These are phyloP conservation scores for Oryzias dopingdopingensis DNA, from an alignment of 2,797 vertebrate genomes.

Conservation along the genomic window DNA sequence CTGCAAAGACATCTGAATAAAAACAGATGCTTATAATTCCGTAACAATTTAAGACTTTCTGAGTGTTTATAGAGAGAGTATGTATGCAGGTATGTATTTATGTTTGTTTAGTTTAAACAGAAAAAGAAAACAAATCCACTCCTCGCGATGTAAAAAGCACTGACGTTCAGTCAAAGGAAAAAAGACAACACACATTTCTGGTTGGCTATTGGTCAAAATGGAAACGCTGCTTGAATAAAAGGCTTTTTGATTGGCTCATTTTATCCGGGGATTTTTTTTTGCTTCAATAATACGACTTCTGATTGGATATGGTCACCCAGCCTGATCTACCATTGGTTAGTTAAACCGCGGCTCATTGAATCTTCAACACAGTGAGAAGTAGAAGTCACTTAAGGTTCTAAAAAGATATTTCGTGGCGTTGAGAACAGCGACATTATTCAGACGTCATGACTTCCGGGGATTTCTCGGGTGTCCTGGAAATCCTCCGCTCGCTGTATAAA, in stretches of 20 bases:
- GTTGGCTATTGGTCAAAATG: conserved; percentile 30
- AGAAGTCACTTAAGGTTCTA: rapidly evolving
- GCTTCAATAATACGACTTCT: not conserved
- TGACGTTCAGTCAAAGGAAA: too few species aligned
- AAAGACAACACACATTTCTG: conserved; percentile 19
- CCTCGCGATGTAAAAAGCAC: not conserved
- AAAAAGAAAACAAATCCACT: too few species aligned
- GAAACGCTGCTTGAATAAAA: not conserved
- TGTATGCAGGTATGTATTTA: too few species aligned
- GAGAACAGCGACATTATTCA: rapidly evolving
- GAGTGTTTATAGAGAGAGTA: too few species aligned
- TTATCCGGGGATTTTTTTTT: too few species aligned
- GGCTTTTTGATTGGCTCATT: conserved; percentile 39
- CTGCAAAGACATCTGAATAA: too few species aligned
- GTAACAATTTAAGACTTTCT: too few species aligned
- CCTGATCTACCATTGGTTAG: conserved; percentile 35
- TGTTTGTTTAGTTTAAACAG: too few species aligned
- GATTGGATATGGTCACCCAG: conserved; percentile 22
- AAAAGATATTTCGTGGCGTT: rapidly evolving
- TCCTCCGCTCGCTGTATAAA: conserved; percentile 63
- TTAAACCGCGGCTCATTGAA: conserved; percentile 18
- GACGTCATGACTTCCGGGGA: conserved; percentile 48
- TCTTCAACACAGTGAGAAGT: not conserved
- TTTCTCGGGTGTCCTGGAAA: conserved; percentile 31
- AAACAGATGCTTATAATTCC: too few species aligned